A percentile compares a stretch with the other conserved stretches of the same genome.
Conservation (phyloP, 2,888 invertebrate species). For the Phortica magna region DNA sequence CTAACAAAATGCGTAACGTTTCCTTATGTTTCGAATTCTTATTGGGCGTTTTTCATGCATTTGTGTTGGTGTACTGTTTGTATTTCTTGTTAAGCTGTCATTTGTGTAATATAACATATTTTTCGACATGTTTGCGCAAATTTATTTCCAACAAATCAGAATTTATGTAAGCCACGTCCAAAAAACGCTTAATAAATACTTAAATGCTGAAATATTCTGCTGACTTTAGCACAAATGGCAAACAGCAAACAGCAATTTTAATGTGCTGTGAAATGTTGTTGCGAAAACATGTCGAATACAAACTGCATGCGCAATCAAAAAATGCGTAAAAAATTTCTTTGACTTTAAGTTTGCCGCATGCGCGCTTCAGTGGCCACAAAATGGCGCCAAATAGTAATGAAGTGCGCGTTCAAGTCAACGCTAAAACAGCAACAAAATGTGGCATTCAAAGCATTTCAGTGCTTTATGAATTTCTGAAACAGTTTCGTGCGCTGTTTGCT, state of each 20-base stretch:
- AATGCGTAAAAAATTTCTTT: neutral
- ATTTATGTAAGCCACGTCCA: neutral
- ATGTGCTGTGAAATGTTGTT: too few species aligned
- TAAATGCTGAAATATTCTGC: too few species aligned
- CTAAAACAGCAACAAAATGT: slow-evolving; percentile 7
- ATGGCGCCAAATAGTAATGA: neutral
- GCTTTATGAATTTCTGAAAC: neutral
- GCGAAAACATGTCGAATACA: too few species aligned
- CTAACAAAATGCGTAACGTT: too few species aligned
- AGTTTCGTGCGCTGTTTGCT: too few species aligned
- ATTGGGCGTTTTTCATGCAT: too few species aligned
- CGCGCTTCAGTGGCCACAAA: neutral
- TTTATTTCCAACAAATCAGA: neutral
- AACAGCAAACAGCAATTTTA: too few species aligned
- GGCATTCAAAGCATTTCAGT: neutral
- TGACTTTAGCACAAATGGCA: too few species aligned
- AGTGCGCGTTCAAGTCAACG: slow-evolving; percentile 9
- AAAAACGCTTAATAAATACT: too few species aligned
- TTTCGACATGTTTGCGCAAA: neutral
- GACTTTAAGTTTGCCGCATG: neutral
- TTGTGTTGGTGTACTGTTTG: too few species aligned
- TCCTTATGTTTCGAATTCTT: too few species aligned
- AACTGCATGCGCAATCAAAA: neutral
- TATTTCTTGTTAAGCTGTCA: neutral
- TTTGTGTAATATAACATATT: neutral